Percentiles rank a stretch among this genome's conserved stretches.
Evolutionary conservation across 2,113 vertebrate genomes (phyloP).

Genomic region (Paraplagusia blochii): DNA sequence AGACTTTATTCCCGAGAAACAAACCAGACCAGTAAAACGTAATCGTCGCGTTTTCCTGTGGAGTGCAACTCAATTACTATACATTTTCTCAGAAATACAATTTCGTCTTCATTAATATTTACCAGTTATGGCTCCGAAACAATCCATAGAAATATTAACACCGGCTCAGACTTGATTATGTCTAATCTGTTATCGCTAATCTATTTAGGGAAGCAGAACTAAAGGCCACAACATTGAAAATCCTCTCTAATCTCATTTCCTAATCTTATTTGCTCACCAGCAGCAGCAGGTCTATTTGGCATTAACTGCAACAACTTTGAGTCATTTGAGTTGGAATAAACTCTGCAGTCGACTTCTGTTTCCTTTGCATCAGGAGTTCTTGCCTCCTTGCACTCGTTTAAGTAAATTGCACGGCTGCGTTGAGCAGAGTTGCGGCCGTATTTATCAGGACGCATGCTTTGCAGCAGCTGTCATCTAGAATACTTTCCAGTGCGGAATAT

Average conservation of each 20-base stretch:
- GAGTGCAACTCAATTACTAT: conserved; percentile 22
- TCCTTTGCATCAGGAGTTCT: neutral
- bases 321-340: conserved; percentile 15
- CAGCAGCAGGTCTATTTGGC: conserved; percentile 8
- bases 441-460: too few species aligned
- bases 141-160: neutral
- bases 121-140: conserved; percentile 4
- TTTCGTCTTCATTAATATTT: conserved; percentile 26
- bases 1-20: neutral
- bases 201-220: conserved; percentile 9
- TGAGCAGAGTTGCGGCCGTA: too few species aligned
- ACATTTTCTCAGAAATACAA: conserved; percentile 30
- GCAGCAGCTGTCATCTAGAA: too few species aligned
- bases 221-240: conserved; percentile 5
- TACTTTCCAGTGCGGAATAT: neutral
- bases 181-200: conserved; percentile 27
- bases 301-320: neutral
- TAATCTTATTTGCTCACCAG: conserved; percentile 30
- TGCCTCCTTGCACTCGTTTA: neutral
- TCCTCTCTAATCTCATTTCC: neutral
- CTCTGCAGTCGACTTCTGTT: conserved; percentile 1
- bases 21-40: conserved; percentile 13
- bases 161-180: conserved; percentile 22
- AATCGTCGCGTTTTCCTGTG: neutral
- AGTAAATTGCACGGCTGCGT: too few species aligned